A percentile compares a stretch with the other conserved stretches of the same genome.
Evolutionary conservation across 2,888 invertebrate genomes (phyloP).

Genomic region (Ethmia dodecea): DNA sequence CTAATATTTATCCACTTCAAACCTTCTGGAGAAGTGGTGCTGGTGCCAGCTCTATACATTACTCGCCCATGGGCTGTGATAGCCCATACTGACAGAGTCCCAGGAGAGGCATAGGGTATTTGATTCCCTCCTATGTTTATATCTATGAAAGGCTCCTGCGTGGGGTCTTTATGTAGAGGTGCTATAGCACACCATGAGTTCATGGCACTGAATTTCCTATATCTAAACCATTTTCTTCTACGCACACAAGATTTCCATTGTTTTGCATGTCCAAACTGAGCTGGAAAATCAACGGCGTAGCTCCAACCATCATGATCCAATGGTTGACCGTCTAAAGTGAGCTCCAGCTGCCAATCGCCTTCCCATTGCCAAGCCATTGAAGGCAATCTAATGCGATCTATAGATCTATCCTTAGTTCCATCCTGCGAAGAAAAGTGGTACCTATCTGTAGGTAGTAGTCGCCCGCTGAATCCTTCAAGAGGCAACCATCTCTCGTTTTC

Average conservation of each 20-base stretch:
- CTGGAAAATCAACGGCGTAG: constrained; percentile 94
- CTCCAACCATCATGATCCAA: constrained; percentile 96
- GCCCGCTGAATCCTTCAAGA: constrained; percentile 89
- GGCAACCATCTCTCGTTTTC: constrained; percentile 98
- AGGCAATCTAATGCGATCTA: constrained; percentile 89
- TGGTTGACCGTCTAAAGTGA: constrained; percentile 90
- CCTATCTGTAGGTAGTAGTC: constrained; percentile 92
- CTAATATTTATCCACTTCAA: constrained; percentile 88
- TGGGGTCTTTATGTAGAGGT: constrained; percentile 91
- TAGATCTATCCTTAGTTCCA: constrained; percentile 86
- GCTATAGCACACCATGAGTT: constrained; percentile 96
- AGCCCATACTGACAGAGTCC: constrained; percentile 92
- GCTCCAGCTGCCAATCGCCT: constrained; percentile 93
- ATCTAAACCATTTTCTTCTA: constrained; percentile 92
- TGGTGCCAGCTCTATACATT: constrained; percentile 91
- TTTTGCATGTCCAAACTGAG: constrained; percentile 86
- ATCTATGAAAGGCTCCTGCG: constrained; percentile 95
- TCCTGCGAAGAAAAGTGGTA: constrained; percentile 91
- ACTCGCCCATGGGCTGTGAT: constrained; percentile 94
- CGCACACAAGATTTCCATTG: constrained; percentile 95
- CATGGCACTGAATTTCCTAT: constrained; percentile 91
- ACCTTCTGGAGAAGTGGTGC: constrained; percentile 90
- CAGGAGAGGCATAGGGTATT: constrained; percentile 86
- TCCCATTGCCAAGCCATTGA: constrained; percentile 99
- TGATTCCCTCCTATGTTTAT: constrained; percentile 91